phyloP scores from a whole-genome alignment of 2,797 vertebrate genomes.

The Clamator glandarius region DNA sequence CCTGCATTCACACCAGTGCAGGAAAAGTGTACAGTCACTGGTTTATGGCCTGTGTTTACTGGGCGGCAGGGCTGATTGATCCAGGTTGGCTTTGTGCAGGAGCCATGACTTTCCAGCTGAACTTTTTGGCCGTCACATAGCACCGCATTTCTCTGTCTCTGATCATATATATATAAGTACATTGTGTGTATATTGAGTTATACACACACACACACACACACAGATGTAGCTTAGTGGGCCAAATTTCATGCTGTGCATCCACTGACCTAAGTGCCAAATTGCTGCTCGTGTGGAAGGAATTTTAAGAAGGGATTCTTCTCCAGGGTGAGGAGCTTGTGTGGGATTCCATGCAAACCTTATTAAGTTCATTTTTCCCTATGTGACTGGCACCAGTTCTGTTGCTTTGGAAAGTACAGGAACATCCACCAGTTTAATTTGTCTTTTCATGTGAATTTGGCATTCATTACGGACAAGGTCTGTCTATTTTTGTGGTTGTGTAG shows the following conservation, averaged over 20 bases:
- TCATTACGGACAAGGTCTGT: neutral
- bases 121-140: neutral
- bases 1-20: neutral
- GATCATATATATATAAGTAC: neutral
- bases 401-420: neutral
- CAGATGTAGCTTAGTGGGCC: rapidly evolving
- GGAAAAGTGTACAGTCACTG: neutral
- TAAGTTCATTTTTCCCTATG: neutral
- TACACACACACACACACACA: too few relatives aligned
- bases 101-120: neutral
- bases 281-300: neutral
- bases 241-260: neutral
- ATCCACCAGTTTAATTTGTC: neutral
- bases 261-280: neutral
- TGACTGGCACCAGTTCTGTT: rapidly evolving
- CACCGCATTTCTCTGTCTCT: neutral
- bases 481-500: neutral
- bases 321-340: neutral
- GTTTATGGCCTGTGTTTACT: neutral
- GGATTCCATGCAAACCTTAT: neutral
- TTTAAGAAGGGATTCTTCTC: neutral
- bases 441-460: neutral
- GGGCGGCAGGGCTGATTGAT: neutral
- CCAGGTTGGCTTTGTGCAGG: neutral
- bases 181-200: too few relatives aligned